A percentile compares a stretch with the other conserved stretches of the same genome.
These are phyloP conservation scores for Scolopax mira DNA, from an alignment of 2,113 vertebrate species.

Conservation along the genomic window DNA sequence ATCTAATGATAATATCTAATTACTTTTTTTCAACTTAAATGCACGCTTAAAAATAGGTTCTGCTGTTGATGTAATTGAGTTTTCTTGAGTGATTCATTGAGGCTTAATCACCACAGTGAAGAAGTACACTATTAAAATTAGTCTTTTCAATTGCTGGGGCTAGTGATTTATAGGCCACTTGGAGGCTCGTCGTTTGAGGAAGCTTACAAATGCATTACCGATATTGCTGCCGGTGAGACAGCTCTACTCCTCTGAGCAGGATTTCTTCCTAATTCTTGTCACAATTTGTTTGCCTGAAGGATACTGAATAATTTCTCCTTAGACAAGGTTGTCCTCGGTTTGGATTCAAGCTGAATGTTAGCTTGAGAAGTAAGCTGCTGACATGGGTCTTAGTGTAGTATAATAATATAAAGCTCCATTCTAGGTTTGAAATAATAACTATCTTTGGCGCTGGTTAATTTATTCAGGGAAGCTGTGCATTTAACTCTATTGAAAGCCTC, in stretches of 20 bases:
- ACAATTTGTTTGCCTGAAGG: slow-evolving; percentile 39
- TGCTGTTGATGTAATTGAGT: slow-evolving; percentile 49
- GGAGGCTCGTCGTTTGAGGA: slow-evolving; percentile 46
- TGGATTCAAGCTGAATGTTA: neutral
- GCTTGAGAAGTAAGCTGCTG: slow-evolving; percentile 7
- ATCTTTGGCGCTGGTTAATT: slow-evolving; percentile 2
- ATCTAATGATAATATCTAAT: slow-evolving; percentile 60
- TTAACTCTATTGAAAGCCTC: slow-evolving; percentile 49
- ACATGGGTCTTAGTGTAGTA: neutral
- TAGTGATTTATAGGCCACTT: slow-evolving; percentile 47
- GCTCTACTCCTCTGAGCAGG: neutral
- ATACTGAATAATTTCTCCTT: slow-evolving; percentile 12
- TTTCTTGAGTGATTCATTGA: slow-evolving; percentile 58
- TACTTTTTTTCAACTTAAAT: slow-evolving; percentile 36
- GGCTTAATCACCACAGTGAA: slow-evolving; percentile 7
- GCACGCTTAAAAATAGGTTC: slow-evolving; percentile 8
- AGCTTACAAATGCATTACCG: neutral
- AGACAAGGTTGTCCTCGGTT: neutral
- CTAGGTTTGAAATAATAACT: slow-evolving; percentile 33
- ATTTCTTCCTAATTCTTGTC: slow-evolving; percentile 49
- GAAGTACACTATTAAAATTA: slow-evolving; percentile 44
- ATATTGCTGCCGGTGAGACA: neutral
- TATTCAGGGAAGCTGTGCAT: slow-evolving; percentile 31
- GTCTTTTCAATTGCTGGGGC: slow-evolving; percentile 43
- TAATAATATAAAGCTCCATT: slow-evolving; percentile 19